Base-by-base conservation (phyloP, 2,797 vertebrate genomes). In the Setipinna tenuifilis region DNA sequence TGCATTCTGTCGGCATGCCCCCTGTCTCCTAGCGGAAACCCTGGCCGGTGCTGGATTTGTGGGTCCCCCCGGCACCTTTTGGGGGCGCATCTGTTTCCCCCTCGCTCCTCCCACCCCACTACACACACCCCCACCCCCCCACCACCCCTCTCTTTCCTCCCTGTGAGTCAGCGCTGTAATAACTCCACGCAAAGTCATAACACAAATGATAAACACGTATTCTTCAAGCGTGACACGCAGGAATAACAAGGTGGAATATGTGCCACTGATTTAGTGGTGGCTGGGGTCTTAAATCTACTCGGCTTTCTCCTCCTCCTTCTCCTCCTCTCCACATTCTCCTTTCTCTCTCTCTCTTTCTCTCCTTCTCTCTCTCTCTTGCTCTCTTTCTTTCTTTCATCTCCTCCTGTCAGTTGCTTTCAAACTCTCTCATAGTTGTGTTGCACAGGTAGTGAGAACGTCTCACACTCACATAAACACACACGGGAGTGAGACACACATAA, bases 121-220 rank as follows among this genome's bases (percentile, higher is more conserved):
- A 48, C 46, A 3, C 10, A 3, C 46, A 10, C 50, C 50, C 50
- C 50, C 50, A 0, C 50, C 50, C 7, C 14, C 50, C 14, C 50
- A 54, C 50, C 50, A 3, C 35, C 35, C 35, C 35, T 41, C 35
- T 5, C 35, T 5, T 41, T 16, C 50, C 92, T 54, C 50, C 50
- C 50, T 54, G 50, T 92, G 91, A 93, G 92, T 95, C 91, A 91
- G 92, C 89, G 90, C 91, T 87, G 92, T 93, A 93, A 95, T 95
- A 93, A 95, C 94, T 95, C 94, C 91, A 94, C 94, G 92, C 93
- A 93, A 78, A 95, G 94, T 95, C 94, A 94, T 95, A 95, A 95
- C 94, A 94, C 93, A 95, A 95, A 95, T 96, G 95, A 93, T 95
- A 95, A 95, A 95, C 94, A 95, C 93, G 91, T 94, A 95, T 95